These are phyloP conservation scores for Leucopternis melanops DNA, from an alignment of 2,113 vertebrate species.

Conservation along the genomic window DNA sequence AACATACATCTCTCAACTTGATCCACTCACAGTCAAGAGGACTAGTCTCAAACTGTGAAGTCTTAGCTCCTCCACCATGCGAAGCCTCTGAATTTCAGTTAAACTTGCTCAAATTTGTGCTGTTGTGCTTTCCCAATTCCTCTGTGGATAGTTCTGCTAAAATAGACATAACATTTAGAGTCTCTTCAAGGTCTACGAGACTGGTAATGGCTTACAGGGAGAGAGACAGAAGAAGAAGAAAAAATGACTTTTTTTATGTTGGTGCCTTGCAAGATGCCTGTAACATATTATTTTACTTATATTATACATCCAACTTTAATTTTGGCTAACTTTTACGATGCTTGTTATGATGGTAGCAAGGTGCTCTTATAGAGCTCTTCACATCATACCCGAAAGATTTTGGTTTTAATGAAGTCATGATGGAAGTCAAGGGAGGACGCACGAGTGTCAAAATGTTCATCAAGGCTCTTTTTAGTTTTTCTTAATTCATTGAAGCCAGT, in stretches of 20 bases:
- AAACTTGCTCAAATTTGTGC: background rate
- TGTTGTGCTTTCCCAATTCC: background rate
- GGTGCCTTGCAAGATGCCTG: background rate
- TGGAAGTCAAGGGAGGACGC: background rate
- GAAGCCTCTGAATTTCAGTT: background rate
- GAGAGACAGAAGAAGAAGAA: background rate
- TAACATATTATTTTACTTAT: background rate
- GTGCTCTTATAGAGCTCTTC: background rate
- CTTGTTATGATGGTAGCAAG: background rate
- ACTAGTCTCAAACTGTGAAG: background rate
- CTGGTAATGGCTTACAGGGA: background rate
- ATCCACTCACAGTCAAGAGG: background rate
- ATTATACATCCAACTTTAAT: background rate
- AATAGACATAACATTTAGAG: background rate
- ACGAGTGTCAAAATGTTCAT: background rate
- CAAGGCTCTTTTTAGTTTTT: background rate
- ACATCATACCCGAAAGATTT: background rate
- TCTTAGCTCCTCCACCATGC: background rate
- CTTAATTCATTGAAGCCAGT: background rate
- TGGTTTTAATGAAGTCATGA: background rate
- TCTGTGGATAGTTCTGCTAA: background rate
- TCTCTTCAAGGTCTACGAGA: background rate
- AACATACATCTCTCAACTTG: background rate
- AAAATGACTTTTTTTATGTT: background rate
- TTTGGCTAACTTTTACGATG: background rate